These are phyloP conservation scores for Diorhabda sublineata DNA, from an alignment of 1,140 invertebrate species.

Conservation along the genomic window DNA sequence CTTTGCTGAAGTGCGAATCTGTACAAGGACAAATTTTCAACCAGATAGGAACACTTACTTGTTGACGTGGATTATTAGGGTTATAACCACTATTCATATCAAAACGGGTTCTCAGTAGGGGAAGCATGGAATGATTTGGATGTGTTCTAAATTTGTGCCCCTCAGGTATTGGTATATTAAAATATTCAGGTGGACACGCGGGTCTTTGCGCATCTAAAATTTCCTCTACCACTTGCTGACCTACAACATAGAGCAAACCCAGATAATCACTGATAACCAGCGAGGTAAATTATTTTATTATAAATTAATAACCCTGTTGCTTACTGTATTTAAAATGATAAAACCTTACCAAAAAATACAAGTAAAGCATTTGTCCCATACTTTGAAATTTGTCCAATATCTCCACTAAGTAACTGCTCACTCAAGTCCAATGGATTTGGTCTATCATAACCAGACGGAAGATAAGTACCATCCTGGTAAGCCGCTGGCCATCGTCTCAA, in stretches of 20 bases:
- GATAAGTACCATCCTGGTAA: constrained; percentile 62
- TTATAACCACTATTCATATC: constrained; percentile 50
- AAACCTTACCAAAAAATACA: constrained; percentile 59
- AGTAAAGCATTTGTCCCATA: constrained; percentile 58
- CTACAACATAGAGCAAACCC: constrained; percentile 22
- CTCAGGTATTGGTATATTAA: constrained; percentile 54
- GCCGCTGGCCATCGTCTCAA: constrained; percentile 56
- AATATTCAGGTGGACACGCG: constrained; percentile 57
- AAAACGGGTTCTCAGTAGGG: constrained; percentile 52
- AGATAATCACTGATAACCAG: not conserved
- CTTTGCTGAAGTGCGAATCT: too few relatives aligned
- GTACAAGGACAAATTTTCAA: too few relatives aligned
- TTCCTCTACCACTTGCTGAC: constrained; percentile 63
- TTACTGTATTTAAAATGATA: too few relatives aligned
- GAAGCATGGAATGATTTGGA: constrained; percentile 45
- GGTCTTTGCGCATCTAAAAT: constrained; percentile 58
- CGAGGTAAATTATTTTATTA: too few relatives aligned
- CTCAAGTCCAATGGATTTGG: constrained; percentile 58
- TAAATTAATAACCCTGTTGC: too few relatives aligned
- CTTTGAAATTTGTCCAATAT: constrained; percentile 49
- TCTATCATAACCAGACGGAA: constrained; percentile 48
- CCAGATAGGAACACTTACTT: constrained; percentile 41
- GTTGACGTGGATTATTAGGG: constrained; percentile 56
- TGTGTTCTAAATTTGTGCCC: constrained; percentile 43
- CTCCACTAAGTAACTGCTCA: constrained; percentile 52